These are phyloP conservation scores for Cylloceria caligata DNA, from an alignment of 2,888 invertebrate species.

Conservation along the genomic window DNA sequence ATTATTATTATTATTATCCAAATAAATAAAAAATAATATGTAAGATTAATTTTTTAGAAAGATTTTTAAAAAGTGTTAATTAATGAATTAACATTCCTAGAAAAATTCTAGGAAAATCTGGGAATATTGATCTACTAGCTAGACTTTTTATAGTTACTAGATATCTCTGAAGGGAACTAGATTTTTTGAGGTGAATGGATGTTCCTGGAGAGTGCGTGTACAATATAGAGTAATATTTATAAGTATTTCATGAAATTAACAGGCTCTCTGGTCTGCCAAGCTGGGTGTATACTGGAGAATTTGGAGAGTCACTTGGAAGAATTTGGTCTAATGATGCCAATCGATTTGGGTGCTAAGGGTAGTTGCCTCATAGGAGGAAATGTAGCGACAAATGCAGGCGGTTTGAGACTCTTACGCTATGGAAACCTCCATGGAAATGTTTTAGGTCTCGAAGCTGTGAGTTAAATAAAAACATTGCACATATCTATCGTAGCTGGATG, in stretches of 20 bases:
- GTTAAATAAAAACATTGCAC: conserved; percentile 74
- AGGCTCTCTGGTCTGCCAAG: conserved; percentile 93
- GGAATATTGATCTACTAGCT: no score
- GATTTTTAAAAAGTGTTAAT: no score
- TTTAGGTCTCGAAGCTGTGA: conserved; percentile 96
- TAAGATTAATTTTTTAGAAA: no score
- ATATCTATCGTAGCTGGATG: neutral
- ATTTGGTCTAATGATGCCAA: conserved; percentile 94
- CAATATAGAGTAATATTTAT: no score
- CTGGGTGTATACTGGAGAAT: conserved; percentile 97
- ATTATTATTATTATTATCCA: no score
- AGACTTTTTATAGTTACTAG: no score
- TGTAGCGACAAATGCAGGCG: conserved; percentile 98
- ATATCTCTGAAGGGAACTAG: no score
- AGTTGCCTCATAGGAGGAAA: conserved; percentile 98
- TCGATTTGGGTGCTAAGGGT: conserved; percentile 98
- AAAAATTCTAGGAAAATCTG: no score
- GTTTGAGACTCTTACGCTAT: conserved; percentile 96
- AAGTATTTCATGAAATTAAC: conserved; percentile 1
- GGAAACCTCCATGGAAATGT: conserved; percentile 97
- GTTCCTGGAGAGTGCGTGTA: no score
- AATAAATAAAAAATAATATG: no score
- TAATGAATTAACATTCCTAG: no score
- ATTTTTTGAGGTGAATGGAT: no score
- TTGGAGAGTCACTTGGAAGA: conserved; percentile 91